Conservation (phyloP, 1,140 invertebrate genomes). For the Chironomus striatipennis region DNA sequence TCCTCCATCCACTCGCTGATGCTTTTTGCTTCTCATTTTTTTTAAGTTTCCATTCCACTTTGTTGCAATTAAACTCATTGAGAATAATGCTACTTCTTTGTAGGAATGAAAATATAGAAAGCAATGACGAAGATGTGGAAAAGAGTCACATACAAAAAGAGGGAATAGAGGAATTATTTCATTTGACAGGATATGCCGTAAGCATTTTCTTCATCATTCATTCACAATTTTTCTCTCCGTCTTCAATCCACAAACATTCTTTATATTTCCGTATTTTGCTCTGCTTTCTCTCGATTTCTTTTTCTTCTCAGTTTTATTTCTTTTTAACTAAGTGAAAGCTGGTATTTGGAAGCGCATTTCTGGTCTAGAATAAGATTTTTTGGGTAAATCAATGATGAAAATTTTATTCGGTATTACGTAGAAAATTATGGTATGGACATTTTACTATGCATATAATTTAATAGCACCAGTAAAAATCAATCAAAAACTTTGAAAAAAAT, state of each 20-base stretch:
- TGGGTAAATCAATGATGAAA: no score
- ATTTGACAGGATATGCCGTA: not conserved
- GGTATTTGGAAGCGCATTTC: no score
- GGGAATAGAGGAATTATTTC: not conserved
- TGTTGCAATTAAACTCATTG: constrained; percentile 13
- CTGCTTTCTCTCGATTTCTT: no score
- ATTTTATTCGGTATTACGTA: no score
- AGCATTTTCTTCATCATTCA: not conserved
- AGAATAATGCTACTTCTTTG: not conserved
- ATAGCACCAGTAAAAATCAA: no score
- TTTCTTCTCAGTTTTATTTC: no score
- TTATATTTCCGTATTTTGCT: not conserved
- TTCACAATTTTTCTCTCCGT: not conserved
- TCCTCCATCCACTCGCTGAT: not conserved
- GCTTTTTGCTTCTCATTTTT: not conserved
- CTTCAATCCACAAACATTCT: not conserved
- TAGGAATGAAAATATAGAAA: not conserved
- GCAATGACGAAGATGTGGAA: not conserved
- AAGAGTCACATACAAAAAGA: not conserved
- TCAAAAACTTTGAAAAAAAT: no score
- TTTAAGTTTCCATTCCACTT: not conserved
- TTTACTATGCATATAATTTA: no score
- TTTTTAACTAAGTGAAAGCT: no score
- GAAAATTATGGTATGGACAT: no score
- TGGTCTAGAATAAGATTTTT: no score